These are phyloP conservation scores for Fistularia commersonii DNA, from an alignment of 2,797 vertebrate genomes.

Conservation along the genomic window DNA sequence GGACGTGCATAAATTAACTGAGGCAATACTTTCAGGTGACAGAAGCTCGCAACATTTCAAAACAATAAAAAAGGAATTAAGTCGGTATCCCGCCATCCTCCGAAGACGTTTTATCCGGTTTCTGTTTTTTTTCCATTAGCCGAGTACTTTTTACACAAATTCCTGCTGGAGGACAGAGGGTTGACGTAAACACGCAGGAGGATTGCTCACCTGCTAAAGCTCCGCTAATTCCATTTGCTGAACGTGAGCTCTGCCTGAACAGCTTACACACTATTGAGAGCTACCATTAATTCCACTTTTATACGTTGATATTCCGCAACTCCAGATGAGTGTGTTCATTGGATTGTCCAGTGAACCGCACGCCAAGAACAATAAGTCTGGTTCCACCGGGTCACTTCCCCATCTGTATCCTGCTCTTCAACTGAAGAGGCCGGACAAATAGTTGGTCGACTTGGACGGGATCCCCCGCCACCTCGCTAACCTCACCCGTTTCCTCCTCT, in stretches of 20 bases:
- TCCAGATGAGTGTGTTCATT: conserved; percentile 3
- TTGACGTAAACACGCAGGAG: conserved; percentile 11
- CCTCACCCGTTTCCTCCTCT: conserved; percentile 51
- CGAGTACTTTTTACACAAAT: not conserved
- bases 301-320: too few relatives aligned
- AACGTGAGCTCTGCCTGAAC: conserved; percentile 36
- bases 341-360: conserved; percentile 21
- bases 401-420: conserved; percentile 65
- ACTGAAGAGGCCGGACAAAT: conserved; percentile 48
- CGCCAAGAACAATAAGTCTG: conserved; percentile 52
- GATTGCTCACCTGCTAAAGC: conserved; percentile 49
- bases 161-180: conserved; percentile 17
- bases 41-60: too few relatives aligned
- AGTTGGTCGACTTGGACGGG: conserved; percentile 27
- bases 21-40: too few relatives aligned
- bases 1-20: too few relatives aligned
- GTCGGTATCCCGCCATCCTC: too few relatives aligned
- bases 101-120: too few relatives aligned
- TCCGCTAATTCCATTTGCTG: conserved; percentile 60
- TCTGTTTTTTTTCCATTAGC: too few relatives aligned
- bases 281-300: too few relatives aligned
- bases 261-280: conserved; percentile 30
- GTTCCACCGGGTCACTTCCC: conserved; percentile 56
- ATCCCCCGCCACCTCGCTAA: too few relatives aligned
- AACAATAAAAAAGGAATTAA: too few relatives aligned